Base-by-base conservation (phyloP, 1,140 invertebrate species). In the Halesus radiatus region DNA sequence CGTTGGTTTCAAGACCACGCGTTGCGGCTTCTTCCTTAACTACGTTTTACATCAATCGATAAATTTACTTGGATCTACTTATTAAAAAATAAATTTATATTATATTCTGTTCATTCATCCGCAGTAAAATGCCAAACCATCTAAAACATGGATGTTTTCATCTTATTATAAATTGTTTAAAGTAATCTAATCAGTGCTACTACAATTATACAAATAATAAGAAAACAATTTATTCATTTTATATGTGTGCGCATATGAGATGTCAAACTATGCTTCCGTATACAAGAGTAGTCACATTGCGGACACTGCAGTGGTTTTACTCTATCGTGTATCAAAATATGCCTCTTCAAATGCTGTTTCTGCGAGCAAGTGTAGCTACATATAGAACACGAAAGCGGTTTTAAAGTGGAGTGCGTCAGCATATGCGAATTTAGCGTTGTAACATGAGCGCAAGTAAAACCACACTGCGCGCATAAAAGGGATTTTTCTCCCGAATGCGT, bases 401-500 rank as follows among this genome's bases (percentile, higher is more conserved):
- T 73, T 7, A n/a, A 37, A 0, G 5, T n/a, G 0, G 70, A 18
- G 70, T 73, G 29, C 16, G 16, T 73, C 4, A 23, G 32, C 23
- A 50, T 73, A 23, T 73, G 70, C 18, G 18, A 73, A 52, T 52
- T 23, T 22, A 73, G 23, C 3, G 16, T 73, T 20, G 16, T 22
- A 18, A 18, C 45, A 16, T 37, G 16, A 18, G 37, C 45, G n/a
- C 26, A 45, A 15, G 22, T 73, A 53, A 18, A 73, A 3, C n/a
- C n/a, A n/a, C 70, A 73, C 5, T 73, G 70, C 10, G 16, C 23
- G 22, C 70, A 73, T 6, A 16, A 23, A 50, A 73, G 45, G 20
- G 70, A 45, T 73, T 73, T 73, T 50, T 73, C 70, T 37, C 70
- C 70, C 3, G 70, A 37, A 26, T 73, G 70, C n/a, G 70, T 50